phyloP scores from a whole-genome alignment of 2,113 vertebrate species.

The Rafetus swinhoei region DNA sequence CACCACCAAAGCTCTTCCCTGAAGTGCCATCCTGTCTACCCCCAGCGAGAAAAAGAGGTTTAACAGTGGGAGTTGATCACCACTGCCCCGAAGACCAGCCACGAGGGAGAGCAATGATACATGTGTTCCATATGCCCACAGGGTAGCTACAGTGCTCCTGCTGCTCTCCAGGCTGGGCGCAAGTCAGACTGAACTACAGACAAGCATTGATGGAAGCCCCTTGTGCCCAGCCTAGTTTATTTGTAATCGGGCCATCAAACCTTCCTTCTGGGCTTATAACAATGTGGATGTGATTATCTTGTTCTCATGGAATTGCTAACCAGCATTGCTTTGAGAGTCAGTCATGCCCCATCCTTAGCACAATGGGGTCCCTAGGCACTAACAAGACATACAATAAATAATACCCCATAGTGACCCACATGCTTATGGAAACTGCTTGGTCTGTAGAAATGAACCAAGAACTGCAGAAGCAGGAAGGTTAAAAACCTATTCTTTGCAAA shows the following conservation, averaged over 20 bases:
- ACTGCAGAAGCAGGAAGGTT: neutral
- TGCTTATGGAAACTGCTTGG: neutral
- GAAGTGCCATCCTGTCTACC: neutral
- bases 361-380: neutral
- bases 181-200: neutral
- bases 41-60: neutral
- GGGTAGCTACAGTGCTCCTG: neutral
- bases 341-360: neutral
- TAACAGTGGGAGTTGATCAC: neutral
- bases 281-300: neutral
- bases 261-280: neutral
- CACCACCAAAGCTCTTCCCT: neutral
- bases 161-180: neutral
- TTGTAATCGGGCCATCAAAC: neutral
- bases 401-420: neutral
- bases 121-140: neutral
- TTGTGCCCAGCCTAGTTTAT: neutral
- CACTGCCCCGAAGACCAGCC: neutral
- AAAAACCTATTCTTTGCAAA: conserved; percentile 46
- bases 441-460: neutral
- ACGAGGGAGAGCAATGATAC: neutral
- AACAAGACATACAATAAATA: neutral
- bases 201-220: neutral
- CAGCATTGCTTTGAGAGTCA: neutral
- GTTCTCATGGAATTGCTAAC: neutral